Conservation (phyloP, 2,888 invertebrate genomes). For the Gortyna flavago region DNA sequence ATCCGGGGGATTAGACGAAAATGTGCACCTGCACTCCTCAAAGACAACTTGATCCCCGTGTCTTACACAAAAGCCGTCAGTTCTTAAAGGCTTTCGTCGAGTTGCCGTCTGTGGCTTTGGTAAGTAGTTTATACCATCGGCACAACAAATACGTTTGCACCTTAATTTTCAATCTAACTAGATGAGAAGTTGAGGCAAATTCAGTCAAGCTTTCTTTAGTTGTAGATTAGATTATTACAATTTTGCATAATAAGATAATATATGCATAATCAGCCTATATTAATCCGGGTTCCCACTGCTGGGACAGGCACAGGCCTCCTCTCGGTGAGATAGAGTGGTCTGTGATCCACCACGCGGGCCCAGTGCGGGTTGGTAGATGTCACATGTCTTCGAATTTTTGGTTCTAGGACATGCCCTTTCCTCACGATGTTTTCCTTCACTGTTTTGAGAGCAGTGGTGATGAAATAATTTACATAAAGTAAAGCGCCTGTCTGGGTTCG, state of each 20-base stretch:
- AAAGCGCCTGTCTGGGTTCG: background rate
- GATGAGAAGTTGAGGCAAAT: background rate
- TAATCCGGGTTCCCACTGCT: too few species aligned
- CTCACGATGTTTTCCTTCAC: background rate
- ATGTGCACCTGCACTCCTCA: conserved; percentile 15
- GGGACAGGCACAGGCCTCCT: background rate
- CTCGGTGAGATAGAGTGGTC: background rate
- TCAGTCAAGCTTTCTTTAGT: background rate
- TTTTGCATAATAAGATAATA: background rate
- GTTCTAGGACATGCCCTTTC: background rate
- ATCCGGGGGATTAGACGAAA: conserved; percentile 1
- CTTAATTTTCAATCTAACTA: background rate
- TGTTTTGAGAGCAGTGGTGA: background rate
- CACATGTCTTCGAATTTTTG: background rate
- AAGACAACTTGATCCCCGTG: conserved; percentile 31
- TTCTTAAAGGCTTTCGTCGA: conserved; percentile 35
- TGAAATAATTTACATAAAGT: background rate
- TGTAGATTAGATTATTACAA: background rate
- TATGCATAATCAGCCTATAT: background rate
- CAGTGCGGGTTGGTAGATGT: background rate
- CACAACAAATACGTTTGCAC: background rate
- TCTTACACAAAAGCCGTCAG: conserved; percentile 29
- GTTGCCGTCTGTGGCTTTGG: conserved; percentile 22
- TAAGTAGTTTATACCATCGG: conserved; percentile 10
- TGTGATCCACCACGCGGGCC: background rate